Conservation (phyloP, 2,797 vertebrate species). For the Artibeus jamaicensis region DNA sequence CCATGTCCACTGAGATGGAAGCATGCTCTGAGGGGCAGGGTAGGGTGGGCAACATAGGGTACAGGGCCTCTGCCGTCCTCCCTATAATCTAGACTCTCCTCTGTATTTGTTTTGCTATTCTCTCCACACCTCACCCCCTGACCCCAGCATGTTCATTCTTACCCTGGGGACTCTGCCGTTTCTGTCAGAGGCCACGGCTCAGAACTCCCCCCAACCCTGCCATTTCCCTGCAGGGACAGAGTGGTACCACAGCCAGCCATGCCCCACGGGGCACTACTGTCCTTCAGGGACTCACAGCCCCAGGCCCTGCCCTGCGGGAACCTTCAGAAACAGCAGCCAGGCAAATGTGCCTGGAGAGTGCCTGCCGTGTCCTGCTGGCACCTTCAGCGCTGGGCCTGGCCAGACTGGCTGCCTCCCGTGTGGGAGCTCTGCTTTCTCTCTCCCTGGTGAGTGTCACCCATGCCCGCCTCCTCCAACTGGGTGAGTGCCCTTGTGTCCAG, state of each 20-base stretch:
- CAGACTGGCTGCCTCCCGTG: slow-evolving; percentile 93
- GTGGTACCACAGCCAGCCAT: slow-evolving; percentile 84
- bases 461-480: background rate
- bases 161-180: background rate
- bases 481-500: background rate
- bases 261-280: slow-evolving; percentile 89
- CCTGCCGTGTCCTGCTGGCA: slow-evolving; percentile 87
- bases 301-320: slow-evolving; percentile 89
- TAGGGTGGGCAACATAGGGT: background rate
- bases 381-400: slow-evolving; percentile 89
- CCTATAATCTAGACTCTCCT: background rate
- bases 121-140: background rate
- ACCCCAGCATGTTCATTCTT: background rate
- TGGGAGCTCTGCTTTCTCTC: slow-evolving; percentile 90
- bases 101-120: background rate
- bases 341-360: slow-evolving; percentile 83
- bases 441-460: slow-evolving; percentile 82
- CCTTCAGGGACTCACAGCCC: slow-evolving; percentile 82
- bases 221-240: slow-evolving; percentile 82
- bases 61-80: background rate
- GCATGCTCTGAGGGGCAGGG: too few relatives aligned
- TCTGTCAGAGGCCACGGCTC: background rate
- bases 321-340: slow-evolving; percentile 83
- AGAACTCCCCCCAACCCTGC: background rate
- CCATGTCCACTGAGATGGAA: background rate